phyloP scores from a whole-genome alignment of 2,113 vertebrate species.

The Istiophorus platypterus region DNA sequence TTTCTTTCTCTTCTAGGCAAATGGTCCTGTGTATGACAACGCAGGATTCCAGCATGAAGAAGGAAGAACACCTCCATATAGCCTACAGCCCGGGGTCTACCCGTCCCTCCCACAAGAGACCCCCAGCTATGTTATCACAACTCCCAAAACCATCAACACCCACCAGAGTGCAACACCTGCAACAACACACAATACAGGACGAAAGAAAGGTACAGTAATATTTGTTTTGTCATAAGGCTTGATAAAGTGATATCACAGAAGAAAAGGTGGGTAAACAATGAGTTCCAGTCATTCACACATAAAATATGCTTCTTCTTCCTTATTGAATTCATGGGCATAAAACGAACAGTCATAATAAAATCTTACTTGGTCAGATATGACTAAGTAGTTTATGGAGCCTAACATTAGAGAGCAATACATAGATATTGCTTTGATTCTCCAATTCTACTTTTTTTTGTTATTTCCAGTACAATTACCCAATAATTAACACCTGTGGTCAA shows the following conservation, averaged over 20 bases:
- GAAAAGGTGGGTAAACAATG: too few species aligned
- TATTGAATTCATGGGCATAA: too few species aligned
- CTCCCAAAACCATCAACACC: conserved; percentile 61
- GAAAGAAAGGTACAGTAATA: conserved; percentile 46
- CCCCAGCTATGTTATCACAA: conserved; percentile 23
- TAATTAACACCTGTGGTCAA: too few species aligned
- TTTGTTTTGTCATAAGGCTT: neutral
- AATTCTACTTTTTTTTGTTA: neutral
- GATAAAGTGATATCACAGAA: neutral
- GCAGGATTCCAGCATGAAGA: conserved; percentile 64
- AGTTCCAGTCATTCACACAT: neutral
- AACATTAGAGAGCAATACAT: too few species aligned
- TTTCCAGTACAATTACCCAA: too few species aligned
- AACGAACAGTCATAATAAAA: neutral
- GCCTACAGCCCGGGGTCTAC: conserved; percentile 19
- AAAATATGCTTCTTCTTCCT: too few species aligned
- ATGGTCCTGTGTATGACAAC: conserved; percentile 64
- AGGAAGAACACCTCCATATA: conserved; percentile 30
- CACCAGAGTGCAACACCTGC: conserved; percentile 41
- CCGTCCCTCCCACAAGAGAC: conserved; percentile 17
- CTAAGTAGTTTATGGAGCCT: neutral
- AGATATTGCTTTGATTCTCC: too few species aligned
- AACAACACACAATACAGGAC: neutral
- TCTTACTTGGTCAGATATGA: neutral
- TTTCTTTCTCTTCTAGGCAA: conserved; percentile 40